Base-by-base conservation (phyloP, 2,888 invertebrate genomes). In the Perizoma flavofasciatum region DNA sequence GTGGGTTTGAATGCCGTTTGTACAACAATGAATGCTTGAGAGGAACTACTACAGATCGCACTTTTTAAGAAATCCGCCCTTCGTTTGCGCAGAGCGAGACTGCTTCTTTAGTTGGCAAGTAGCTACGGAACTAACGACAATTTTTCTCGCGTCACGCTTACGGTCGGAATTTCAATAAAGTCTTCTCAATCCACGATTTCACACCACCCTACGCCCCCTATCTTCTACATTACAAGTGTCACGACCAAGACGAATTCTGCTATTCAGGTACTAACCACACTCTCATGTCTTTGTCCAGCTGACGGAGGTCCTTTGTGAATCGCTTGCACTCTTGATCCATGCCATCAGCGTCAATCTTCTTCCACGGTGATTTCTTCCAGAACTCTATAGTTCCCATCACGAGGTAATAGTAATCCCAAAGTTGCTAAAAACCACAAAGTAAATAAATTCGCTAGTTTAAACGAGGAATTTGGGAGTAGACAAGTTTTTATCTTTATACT, bases 301-400 rank as follows among this genome's bases (percentile, higher is more conserved):
- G 94, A 69, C 97, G 93, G 37, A 97, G 83, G 71, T 98, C 97
- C 78, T 97, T 97, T 0, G 96, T 95, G 79, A 98, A 97, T 72
- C 96, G 96, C 84, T 98, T 98, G 87, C 98, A 97, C 79, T 98
- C 98, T 83, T 97, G 95, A 79, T 98, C 98, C 97, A 98, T 98
- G 55, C 95, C 95, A 75, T 98, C 98, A 2, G 98, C 97, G 75
- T 98, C 98, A 61, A 98, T 97, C 78, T 97, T 96, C 78, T 96
- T 96, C 98, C 98, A 99, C 0, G 96, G 95, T 0, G 98, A 98
- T 61, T 94, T 96, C 85, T 98, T 98, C 98, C 98, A 99, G 81
- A 97, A 97, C 53, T 96, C 95, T 58, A 98, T 95, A 58, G 95
- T 96, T 0, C 96, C 95, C 75, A 94, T 93, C 32, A 98, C 96